phyloP scores from a whole-genome alignment of 2,113 vertebrate species.

The Megalops atlanticus region DNA sequence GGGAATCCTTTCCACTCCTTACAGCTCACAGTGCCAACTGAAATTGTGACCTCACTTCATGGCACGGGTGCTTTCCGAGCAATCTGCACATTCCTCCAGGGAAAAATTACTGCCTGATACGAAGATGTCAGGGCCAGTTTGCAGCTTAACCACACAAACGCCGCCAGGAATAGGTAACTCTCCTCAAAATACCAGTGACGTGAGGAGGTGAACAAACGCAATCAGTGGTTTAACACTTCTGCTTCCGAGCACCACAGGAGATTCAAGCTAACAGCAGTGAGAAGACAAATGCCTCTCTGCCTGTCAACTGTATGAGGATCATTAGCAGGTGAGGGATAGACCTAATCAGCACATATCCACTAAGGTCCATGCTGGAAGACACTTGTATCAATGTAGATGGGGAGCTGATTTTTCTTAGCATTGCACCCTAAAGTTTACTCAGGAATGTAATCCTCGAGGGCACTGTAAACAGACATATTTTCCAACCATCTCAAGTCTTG shows the following conservation, averaged over 20 bases:
- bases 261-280: conserved; percentile 41
- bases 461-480: neutral
- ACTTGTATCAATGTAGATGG: neutral
- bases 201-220: conserved; percentile 37
- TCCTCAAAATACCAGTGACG: conserved; percentile 15
- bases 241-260: conserved; percentile 30
- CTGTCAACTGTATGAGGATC: neutral
- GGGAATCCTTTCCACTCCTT: conserved; percentile 30
- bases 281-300: neutral
- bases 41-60: conserved; percentile 35
- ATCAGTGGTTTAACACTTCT: conserved; percentile 34
- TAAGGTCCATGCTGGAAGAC: neutral
- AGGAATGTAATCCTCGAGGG: neutral
- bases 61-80: conserved; percentile 43
- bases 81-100: conserved; percentile 43
- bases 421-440: neutral
- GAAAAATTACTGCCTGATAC: conserved; percentile 45
- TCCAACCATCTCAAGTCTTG: conserved; percentile 10
- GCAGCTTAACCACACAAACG: conserved; percentile 51
- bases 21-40: conserved; percentile 23
- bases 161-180: conserved; percentile 36
- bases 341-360: neutral
- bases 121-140: conserved; percentile 42
- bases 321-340: neutral
- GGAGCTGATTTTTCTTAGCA: neutral